A percentile compares a stretch with the other conserved stretches of the same genome.
These are phyloP conservation scores for Helicoverpa assulta DNA, from an alignment of 2,888 invertebrate genomes.

Conservation along the genomic window DNA sequence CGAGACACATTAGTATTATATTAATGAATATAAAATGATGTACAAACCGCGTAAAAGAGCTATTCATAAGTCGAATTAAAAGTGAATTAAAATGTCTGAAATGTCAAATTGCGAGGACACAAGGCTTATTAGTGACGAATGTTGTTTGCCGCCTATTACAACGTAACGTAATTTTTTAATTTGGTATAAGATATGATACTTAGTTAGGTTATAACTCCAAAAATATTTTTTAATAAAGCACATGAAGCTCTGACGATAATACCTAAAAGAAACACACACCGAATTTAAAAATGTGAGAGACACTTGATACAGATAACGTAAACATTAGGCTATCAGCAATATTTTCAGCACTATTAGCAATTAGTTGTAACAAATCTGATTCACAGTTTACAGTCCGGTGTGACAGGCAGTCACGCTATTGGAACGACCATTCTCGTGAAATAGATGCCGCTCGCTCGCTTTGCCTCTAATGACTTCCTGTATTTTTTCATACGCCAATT, in stretches of 20 bases:
- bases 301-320: background rate
- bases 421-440: constrained; percentile 77
- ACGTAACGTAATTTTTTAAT: constrained; percentile 57
- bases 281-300: too few relatives aligned
- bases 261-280: too few relatives aligned
- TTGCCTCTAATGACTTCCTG: constrained; percentile 89
- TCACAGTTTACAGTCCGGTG: constrained; percentile 70
- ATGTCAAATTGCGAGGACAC: constrained; percentile 87
- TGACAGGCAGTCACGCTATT: constrained; percentile 68
- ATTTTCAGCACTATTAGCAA: background rate
- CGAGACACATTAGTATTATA: constrained; percentile 83
- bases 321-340: too few relatives aligned
- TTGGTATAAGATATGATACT: background rate
- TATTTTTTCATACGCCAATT: constrained; percentile 87
- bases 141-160: constrained; percentile 69
- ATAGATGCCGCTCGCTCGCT: constrained; percentile 85
- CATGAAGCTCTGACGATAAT: background rate
- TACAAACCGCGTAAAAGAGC: constrained; percentile 87
- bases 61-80: constrained; percentile 88
- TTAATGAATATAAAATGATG: constrained; percentile 87
- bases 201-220: background rate
- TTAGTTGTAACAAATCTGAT: constrained; percentile 8
- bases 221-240: background rate
- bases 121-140: constrained; percentile 80
- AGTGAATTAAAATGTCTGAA: constrained; percentile 88